These are phyloP conservation scores for Eledone cirrhosa DNA, from an alignment of 2,888 invertebrate genomes.

Conservation along the genomic window DNA sequence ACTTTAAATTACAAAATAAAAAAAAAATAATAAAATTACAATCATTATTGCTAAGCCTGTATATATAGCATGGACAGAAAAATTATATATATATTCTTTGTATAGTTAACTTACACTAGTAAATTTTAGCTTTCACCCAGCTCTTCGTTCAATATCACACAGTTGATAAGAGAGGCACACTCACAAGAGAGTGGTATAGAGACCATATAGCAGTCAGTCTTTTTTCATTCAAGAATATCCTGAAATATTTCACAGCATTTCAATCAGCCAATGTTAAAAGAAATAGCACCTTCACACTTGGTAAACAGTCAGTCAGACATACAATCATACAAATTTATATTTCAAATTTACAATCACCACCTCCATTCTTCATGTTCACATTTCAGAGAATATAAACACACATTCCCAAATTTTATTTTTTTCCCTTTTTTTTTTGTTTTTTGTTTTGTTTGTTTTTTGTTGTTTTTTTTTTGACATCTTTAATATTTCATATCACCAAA, in stretches of 20 bases:
- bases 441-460: too few relatives aligned
- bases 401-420: slow-evolving; percentile 19
- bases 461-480: too few relatives aligned
- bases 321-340: slow-evolving; percentile 8
- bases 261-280: too few relatives aligned
- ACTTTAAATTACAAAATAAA: too few relatives aligned
- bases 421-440: too few relatives aligned
- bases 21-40: too few relatives aligned
- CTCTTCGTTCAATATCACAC: slow-evolving; percentile 24
- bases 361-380: slow-evolving; percentile 11
- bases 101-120: background rate
- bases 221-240: background rate
- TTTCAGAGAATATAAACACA: slow-evolving; percentile 3
- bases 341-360: slow-evolving; percentile 25
- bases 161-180: slow-evolving; percentile 15
- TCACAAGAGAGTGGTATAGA: slow-evolving; percentile 23
- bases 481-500: background rate
- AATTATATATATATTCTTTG: background rate
- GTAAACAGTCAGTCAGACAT: slow-evolving; percentile 1
- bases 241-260: too few relatives aligned
- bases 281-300: too few relatives aligned
- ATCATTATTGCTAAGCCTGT: slow-evolving; percentile 8
- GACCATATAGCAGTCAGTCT: background rate
- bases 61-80: slow-evolving; percentile 20
- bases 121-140: slow-evolving; percentile 14